Conservation (phyloP, 92 coral and sea anemone genomes). For the Bergia puertoricense region DNA sequence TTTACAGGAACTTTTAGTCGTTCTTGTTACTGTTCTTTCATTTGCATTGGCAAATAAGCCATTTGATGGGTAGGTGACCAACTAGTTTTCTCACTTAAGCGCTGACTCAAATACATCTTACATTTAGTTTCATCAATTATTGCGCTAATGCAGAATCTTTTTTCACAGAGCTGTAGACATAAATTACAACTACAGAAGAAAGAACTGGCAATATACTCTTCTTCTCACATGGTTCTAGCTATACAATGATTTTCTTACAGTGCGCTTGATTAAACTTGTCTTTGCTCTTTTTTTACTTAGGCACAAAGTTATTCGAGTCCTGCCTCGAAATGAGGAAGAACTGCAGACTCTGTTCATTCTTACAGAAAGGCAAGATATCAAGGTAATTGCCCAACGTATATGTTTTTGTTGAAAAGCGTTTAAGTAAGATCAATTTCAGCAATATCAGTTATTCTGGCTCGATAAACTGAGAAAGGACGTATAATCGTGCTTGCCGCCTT, state of each 20-base stretch:
- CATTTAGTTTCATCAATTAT: not conserved
- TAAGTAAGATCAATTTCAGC: not conserved
- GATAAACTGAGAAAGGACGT: too few species aligned
- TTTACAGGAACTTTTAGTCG: not conserved
- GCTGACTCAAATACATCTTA: not conserved
- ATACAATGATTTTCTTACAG: not conserved
- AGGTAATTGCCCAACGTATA: not conserved
- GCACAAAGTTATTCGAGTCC: constrained; percentile 1
- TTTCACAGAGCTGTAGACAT: too few species aligned
- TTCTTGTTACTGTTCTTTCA: not conserved
- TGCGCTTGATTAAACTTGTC: not conserved
- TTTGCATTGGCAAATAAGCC: not conserved
- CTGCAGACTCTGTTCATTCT: not conserved
- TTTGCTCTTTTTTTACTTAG: not conserved
- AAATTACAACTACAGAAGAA: too few species aligned
- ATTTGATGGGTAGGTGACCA: not conserved
- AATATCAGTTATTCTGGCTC: not conserved
- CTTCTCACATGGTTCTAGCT: not conserved
- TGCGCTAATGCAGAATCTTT: not conserved
- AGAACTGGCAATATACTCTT: not conserved
- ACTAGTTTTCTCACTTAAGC: not conserved
- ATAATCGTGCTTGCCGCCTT: too few species aligned
- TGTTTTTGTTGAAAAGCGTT: not conserved
- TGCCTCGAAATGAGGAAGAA: not conserved
- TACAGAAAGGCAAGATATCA: not conserved